These are phyloP conservation scores for Saiga tatarica DNA, from an alignment of 2,113 vertebrate genomes.

Conservation along the genomic window DNA sequence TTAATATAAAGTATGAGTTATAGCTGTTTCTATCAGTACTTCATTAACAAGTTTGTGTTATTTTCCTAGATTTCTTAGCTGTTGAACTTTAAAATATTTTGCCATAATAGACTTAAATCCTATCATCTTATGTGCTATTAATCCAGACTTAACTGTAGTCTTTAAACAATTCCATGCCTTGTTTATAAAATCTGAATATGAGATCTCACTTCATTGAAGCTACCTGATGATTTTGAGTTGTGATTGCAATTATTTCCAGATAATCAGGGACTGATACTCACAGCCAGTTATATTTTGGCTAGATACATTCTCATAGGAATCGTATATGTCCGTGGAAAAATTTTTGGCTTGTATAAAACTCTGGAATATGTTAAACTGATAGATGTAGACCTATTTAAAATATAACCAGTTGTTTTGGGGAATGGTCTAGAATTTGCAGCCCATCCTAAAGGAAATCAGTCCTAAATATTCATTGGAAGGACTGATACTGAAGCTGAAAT, in stretches of 20 bases:
- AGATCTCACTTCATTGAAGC: neutral
- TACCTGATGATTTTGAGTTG: neutral
- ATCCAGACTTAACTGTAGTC: slow-evolving; percentile 43
- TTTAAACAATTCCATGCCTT: neutral
- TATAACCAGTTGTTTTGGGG: neutral
- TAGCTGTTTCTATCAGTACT: neutral
- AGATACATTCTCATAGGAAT: neutral
- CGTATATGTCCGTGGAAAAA: neutral
- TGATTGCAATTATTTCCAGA: neutral
- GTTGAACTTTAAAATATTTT: slow-evolving; percentile 43
- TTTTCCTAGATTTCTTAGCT: neutral
- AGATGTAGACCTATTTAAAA: neutral
- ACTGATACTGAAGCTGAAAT: neutral
- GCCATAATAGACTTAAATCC: slow-evolving; percentile 26
- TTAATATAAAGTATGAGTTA: neutral
- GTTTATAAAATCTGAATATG: neutral
- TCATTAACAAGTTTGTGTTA: slow-evolving; percentile 47
- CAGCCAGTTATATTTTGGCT: neutral
- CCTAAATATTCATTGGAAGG: neutral
- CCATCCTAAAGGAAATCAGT: neutral
- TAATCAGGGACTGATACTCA: neutral
- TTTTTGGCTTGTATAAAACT: neutral
- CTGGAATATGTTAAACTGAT: neutral
- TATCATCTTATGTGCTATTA: slow-evolving; percentile 34
- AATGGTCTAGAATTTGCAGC: neutral